A percentile compares a stretch with the other conserved stretches of the same genome.
Evolutionary conservation across 2,888 invertebrate genomes (phyloP).

Genomic region (Drosophila kanekoi): DNA sequence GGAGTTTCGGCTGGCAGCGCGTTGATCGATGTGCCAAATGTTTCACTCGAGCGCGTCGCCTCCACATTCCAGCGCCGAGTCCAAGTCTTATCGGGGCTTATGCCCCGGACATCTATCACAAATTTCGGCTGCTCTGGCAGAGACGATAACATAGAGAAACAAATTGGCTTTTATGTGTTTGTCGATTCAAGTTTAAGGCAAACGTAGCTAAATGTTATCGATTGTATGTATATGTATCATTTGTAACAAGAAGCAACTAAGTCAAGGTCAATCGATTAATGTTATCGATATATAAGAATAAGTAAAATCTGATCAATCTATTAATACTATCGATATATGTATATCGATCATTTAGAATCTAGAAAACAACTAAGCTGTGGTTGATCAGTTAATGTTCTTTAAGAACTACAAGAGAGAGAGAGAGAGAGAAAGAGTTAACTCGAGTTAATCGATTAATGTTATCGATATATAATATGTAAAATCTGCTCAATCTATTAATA

Average conservation of each 20-base stretch:
- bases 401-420: too few species aligned
- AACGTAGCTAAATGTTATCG: too few species aligned
- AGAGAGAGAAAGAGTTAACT: too few species aligned
- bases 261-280: neutral
- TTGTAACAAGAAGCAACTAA: too few species aligned
- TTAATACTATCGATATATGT: too few species aligned
- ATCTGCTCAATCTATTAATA: neutral
- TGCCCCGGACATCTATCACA: neutral
- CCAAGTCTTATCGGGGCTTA: conserved; percentile 30
- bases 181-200: neutral
- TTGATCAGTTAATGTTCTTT: too few species aligned
- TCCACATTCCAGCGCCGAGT: conserved; percentile 19
- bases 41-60: conserved; percentile 31
- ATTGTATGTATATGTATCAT: too few species aligned
- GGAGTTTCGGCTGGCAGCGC: conserved; percentile 28
- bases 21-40: conserved; percentile 73
- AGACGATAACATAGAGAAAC: neutral
- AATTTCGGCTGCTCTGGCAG: neutral
- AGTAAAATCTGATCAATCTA: too few species aligned
- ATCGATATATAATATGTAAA: neutral
- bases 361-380: too few species aligned
- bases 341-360: too few species aligned
- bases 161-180: too few species aligned
- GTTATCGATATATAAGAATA: neutral
- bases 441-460: neutral